These are phyloP conservation scores for Liparis tanakae DNA, from an alignment of 2,797 vertebrate genomes.

Conservation along the genomic window DNA sequence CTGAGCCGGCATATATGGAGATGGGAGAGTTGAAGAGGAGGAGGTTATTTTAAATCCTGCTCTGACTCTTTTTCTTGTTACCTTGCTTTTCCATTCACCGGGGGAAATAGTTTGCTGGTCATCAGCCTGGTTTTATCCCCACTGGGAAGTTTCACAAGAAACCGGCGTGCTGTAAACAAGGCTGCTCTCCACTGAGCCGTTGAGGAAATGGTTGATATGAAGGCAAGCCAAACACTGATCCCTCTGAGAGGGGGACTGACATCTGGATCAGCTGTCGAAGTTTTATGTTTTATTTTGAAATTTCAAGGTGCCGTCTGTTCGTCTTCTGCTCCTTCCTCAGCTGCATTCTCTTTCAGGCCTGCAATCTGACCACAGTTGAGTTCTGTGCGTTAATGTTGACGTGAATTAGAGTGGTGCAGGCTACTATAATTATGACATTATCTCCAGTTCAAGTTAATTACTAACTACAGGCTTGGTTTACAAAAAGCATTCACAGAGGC, in stretches of 20 bases:
- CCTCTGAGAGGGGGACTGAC: slow-evolving; percentile 5
- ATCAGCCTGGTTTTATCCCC: slow-evolving; percentile 14
- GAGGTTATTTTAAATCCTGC: slow-evolving; percentile 67
- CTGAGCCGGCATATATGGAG: slow-evolving; percentile 41
- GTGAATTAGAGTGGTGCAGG: slow-evolving; percentile 49
- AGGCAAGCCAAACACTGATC: slow-evolving; percentile 17
- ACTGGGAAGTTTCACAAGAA: slow-evolving; percentile 25
- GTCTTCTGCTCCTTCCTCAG: slow-evolving; percentile 2
- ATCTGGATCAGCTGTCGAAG: slow-evolving; percentile 13
- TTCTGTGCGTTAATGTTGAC: slow-evolving; percentile 54
- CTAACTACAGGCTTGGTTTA: slow-evolving; percentile 62
- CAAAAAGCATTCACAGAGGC: slow-evolving; percentile 36
- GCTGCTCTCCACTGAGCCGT: slow-evolving; percentile 17
- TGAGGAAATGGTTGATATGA: slow-evolving; percentile 26
- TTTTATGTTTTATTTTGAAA: slow-evolving; percentile 22
- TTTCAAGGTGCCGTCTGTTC: not conserved
- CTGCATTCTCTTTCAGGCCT: slow-evolving; percentile 21
- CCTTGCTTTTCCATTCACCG: slow-evolving; percentile 47
- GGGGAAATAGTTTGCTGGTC: slow-evolving; percentile 49
- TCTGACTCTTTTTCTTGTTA: slow-evolving; percentile 50
- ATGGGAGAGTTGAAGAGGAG: slow-evolving; percentile 21
- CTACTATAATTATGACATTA: slow-evolving; percentile 70
- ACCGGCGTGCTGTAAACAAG: slow-evolving; percentile 40
- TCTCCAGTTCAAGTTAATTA: slow-evolving; percentile 77
- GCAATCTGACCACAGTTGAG: slow-evolving; percentile 48